phyloP scores from a whole-genome alignment of 2,797 vertebrate species.

The Mus caroli region DNA sequence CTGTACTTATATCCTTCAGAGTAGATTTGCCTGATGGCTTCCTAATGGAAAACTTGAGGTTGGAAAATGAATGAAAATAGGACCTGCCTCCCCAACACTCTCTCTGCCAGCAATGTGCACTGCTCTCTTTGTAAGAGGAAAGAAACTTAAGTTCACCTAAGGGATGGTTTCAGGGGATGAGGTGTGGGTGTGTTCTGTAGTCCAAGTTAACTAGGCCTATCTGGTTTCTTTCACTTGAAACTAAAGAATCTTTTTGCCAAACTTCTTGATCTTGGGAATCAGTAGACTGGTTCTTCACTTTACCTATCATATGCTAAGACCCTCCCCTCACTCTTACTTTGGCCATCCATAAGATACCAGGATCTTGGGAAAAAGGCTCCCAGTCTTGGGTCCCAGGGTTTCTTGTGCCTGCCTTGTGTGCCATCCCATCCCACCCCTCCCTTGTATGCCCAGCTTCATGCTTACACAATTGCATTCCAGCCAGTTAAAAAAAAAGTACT shows the following conservation, averaged over 20 bases:
- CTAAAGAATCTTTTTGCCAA: conserved; percentile 74
- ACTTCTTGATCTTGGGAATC: conserved; percentile 37
- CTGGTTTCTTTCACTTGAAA: background rate
- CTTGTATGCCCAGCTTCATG: background rate
- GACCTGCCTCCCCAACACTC: background rate
- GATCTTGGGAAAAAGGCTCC: background rate
- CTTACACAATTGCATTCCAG: conserved; percentile 76
- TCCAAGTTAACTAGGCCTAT: background rate
- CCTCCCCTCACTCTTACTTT: background rate
- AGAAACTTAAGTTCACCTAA: background rate
- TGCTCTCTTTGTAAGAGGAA: conserved; percentile 56
- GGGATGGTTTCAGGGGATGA: background rate
- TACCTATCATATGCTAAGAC: background rate
- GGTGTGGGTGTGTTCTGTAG: background rate
- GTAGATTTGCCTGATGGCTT: background rate
- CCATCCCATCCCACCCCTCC: background rate
- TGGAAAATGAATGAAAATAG: background rate
- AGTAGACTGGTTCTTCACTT: background rate
- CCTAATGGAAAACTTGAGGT: conserved; percentile 46
- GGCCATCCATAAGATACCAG: background rate
- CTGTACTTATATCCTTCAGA: background rate
- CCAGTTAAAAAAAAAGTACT: conserved; percentile 84
- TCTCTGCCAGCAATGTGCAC: conserved; percentile 4
- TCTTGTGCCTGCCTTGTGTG: conserved; percentile 48
- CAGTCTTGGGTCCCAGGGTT: background rate